Evolutionary conservation across 2,113 vertebrate species (phyloP), one percentile per base, ranked within the genome.

Genomic region (Ailurus styani): DNA sequence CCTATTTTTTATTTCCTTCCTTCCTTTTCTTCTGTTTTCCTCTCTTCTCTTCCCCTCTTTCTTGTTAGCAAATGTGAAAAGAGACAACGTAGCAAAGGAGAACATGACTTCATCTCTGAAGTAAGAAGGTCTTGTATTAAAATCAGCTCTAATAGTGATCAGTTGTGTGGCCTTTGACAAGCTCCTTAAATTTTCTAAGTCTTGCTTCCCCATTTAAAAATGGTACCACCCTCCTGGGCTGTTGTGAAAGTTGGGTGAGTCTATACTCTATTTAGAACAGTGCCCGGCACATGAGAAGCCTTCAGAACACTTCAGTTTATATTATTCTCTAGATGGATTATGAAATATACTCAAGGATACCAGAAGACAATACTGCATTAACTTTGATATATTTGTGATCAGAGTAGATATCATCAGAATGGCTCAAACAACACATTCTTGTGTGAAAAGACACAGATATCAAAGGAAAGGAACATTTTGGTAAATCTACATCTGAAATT

Each of bases 1-100:
- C 2, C 12, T 6, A 5, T 31, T n/a, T 23, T 34, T n/a, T 64
- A 0, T 0, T 1, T 42, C 13, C 2, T 29, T 73, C 7, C 21
- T 31, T 66, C 34, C 4, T 9, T 45, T 45, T 10, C 37, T 27
- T 18, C 68, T 34, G 11, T 25, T 34, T 52, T 13, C n/a, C 45
- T 37, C 17, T 54, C 13, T 17, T 70, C 17, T 27, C 7, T 54
- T n/a, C 31, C 1, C 17, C 12, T 60, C 1, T 93, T 81, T 27
- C n/a, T 64, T 37, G 11, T 7, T 54, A 50, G n/a, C 7, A 27
- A 73, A 64, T n/a, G 11, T n/a, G n/a, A 89, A 90, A 90, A 75
- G 21, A 75, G 18, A n/a, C 27, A 60, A 21, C 2, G 1, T 12
- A 57, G 29, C 73, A 37, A 14, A 73, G 60, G 34, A 87, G 3